phyloP scores from a whole-genome alignment of 64 coral and sea anemone genomes.

The Porites lutea region DNA sequence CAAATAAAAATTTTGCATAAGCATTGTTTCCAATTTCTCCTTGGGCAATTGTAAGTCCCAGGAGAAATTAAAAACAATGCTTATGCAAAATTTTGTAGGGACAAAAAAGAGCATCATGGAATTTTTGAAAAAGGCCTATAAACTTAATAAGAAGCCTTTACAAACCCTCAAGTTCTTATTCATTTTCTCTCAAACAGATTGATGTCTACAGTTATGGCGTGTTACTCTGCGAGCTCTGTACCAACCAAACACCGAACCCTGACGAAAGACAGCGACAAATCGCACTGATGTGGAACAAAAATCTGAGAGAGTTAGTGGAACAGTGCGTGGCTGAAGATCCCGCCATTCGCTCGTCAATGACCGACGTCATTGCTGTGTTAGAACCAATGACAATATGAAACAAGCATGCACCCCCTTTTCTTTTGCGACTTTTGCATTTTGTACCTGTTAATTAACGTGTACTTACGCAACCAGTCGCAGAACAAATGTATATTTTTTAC shows the following conservation, averaged over 20 bases:
- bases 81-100: no score
- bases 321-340: constrained; percentile 54
- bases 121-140: no score
- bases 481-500: no score
- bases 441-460: no score
- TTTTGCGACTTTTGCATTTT: no score
- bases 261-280: constrained; percentile 70
- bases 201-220: constrained; percentile 92
- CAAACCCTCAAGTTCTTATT: not conserved
- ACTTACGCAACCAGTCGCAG: no score
- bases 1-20: no score
- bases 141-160: no score
- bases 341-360: constrained; percentile 69
- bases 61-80: no score
- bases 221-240: constrained; percentile 78
- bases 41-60: no score
- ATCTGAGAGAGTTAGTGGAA: constrained; percentile 25
- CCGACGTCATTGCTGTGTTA: constrained; percentile 48
- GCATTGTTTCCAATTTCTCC: no score
- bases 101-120: no score
- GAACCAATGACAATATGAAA: constrained; percentile 27
- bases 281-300: constrained; percentile 61
- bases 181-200: constrained; percentile 49
- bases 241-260: constrained; percentile 69
- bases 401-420: not conserved